A percentile compares a stretch with the other conserved stretches of the same genome.
phyloP scores from a whole-genome alignment of 2,113 vertebrate species.

The Xyliphius kryptos region DNA sequence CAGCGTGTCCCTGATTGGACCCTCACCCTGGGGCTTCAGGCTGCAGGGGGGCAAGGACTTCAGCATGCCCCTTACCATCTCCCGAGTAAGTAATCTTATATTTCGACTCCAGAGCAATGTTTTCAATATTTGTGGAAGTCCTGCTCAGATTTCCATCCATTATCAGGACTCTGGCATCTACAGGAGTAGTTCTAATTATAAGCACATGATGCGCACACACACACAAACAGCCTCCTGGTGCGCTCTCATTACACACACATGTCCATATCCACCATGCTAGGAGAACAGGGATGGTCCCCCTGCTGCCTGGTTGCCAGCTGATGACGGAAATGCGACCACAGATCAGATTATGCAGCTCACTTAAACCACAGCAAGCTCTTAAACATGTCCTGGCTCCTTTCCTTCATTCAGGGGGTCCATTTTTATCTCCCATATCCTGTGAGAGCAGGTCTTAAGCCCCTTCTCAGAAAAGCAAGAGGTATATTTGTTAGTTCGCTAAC shows the following conservation, averaged over 20 bases:
- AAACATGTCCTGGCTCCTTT: neutral
- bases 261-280: constrained; percentile 39
- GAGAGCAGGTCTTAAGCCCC: neutral
- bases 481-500: constrained; percentile 17
- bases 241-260: constrained; percentile 9
- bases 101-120: neutral
- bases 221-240: neutral
- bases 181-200: constrained; percentile 8
- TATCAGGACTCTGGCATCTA: neutral
- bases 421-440: constrained; percentile 11
- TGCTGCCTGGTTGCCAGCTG: constrained; percentile 40
- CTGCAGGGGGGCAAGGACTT: constrained; percentile 98
- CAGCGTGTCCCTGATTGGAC: constrained; percentile 80
- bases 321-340: constrained; percentile 37
- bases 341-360: constrained; percentile 37
- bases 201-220: constrained; percentile 18
- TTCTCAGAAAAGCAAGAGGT: constrained; percentile 22
- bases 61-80: constrained; percentile 85
- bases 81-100: constrained; percentile 34
- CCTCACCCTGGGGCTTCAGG: constrained; percentile 95
- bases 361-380: constrained; percentile 33
- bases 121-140: neutral
- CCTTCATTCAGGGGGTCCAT: neutral
- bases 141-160: neutral
- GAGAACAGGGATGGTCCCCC: constrained; percentile 46